phyloP scores from a whole-genome alignment of 2,113 vertebrate genomes.

The Capreolus pygargus region DNA sequence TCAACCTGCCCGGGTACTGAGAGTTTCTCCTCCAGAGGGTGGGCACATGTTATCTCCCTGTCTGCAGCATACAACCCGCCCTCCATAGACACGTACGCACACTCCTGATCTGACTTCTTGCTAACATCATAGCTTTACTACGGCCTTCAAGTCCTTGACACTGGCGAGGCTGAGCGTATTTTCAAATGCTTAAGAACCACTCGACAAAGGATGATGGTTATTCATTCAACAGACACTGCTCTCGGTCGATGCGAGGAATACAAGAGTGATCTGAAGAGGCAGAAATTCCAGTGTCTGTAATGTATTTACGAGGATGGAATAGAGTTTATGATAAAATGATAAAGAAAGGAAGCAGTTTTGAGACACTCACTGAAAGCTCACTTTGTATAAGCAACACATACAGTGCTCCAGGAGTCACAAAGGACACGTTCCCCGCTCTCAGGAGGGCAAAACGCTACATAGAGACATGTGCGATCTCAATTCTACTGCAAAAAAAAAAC shows the following conservation, averaged over 20 bases:
- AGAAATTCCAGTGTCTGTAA: background rate
- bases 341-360: background rate
- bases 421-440: background rate
- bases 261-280: background rate
- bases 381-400: background rate
- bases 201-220: background rate
- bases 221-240: background rate
- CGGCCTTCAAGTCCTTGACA: background rate
- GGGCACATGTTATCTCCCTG: no score
- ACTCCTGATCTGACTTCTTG: background rate
- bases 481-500: background rate
- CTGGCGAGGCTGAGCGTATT: background rate
- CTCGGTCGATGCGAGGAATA: background rate
- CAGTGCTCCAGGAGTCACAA: rapidly evolving
- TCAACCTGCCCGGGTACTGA: background rate
- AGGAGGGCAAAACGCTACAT: background rate
- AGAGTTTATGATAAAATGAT: background rate
- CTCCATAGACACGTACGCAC: no score
- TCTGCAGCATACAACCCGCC: rapidly evolving
- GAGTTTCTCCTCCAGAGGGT: background rate
- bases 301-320: background rate
- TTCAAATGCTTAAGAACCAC: background rate
- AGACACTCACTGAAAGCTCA: background rate
- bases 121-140: background rate
- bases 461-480: background rate